Conservation (phyloP, 2,888 invertebrate genomes). For the Eupithecia exiguata region DNA sequence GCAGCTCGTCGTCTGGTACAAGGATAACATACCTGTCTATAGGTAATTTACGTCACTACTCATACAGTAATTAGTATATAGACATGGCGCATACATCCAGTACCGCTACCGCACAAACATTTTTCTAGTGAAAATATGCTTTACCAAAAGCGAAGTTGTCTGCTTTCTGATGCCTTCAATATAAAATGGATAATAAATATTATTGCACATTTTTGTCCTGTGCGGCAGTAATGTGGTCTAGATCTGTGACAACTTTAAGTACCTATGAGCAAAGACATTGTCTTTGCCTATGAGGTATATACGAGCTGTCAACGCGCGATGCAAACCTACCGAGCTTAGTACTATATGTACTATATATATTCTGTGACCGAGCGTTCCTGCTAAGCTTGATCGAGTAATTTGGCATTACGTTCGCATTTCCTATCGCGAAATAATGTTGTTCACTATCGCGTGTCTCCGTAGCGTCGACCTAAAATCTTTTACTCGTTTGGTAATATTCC, state of each 20-base stretch:
- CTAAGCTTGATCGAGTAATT: slow-evolving; percentile 9
- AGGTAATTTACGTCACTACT: slow-evolving; percentile 82
- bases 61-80: background rate
- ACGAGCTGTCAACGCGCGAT: background rate
- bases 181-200: no score
- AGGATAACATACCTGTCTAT: slow-evolving; percentile 94
- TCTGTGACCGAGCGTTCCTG: background rate
- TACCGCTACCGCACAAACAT: no score
- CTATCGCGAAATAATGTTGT: slow-evolving; percentile 53
- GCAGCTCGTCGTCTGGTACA: slow-evolving; percentile 95
- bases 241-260: background rate
- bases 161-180: background rate
- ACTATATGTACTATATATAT: no score
- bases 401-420: slow-evolving; percentile 54
- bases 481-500: slow-evolving; percentile 36
- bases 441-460: slow-evolving; percentile 54
- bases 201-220: background rate
- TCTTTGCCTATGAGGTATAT: no score
- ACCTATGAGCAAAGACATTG: no score
- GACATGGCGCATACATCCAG: background rate
- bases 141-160: background rate
- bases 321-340: background rate
- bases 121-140: no score
- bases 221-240: background rate
- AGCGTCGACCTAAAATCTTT: slow-evolving; percentile 75